Evolutionary conservation across 1,140 invertebrate species (phyloP).

Genomic region (Bradysia coprophila): DNA sequence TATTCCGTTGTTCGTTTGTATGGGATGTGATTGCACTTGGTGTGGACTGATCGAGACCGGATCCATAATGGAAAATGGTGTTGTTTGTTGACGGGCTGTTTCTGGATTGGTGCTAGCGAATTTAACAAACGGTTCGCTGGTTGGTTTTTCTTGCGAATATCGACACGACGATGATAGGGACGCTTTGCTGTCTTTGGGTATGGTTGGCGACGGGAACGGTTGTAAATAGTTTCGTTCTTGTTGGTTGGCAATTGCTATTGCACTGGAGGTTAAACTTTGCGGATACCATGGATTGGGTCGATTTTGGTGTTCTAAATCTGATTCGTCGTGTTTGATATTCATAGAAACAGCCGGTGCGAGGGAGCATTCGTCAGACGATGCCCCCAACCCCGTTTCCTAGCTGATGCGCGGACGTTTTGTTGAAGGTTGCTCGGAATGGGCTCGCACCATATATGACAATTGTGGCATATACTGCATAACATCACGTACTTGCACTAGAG

Average conservation of each 20-base stretch:
- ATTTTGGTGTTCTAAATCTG: background rate
- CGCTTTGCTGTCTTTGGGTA: background rate
- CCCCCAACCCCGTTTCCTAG: slow-evolving; percentile 26
- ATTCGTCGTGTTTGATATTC: background rate
- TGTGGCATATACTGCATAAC: slow-evolving; percentile 74
- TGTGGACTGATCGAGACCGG: too few species aligned
- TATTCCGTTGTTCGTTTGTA: background rate
- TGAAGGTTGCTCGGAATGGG: slow-evolving; percentile 16
- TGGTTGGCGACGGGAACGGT: background rate
- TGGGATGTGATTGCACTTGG: background rate
- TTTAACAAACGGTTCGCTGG: background rate
- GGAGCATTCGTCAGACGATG: slow-evolving; percentile 8
- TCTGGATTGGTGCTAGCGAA: background rate
- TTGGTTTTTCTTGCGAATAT: slow-evolving; percentile 1
- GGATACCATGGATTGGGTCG: background rate
- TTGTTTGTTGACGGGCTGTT: background rate
- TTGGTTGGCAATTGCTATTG: background rate
- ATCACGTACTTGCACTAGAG: slow-evolving; percentile 59
- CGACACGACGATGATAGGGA: background rate
- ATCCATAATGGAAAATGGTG: too few species aligned
- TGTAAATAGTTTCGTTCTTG: background rate
- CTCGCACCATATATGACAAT: slow-evolving; percentile 54
- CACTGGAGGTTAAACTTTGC: background rate
- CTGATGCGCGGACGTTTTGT: slow-evolving; percentile 21
- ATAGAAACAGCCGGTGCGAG: slow-evolving; percentile 7